Evolutionary conservation across 1,140 invertebrate species (phyloP).

Genomic region (Drosophila arawakana): DNA sequence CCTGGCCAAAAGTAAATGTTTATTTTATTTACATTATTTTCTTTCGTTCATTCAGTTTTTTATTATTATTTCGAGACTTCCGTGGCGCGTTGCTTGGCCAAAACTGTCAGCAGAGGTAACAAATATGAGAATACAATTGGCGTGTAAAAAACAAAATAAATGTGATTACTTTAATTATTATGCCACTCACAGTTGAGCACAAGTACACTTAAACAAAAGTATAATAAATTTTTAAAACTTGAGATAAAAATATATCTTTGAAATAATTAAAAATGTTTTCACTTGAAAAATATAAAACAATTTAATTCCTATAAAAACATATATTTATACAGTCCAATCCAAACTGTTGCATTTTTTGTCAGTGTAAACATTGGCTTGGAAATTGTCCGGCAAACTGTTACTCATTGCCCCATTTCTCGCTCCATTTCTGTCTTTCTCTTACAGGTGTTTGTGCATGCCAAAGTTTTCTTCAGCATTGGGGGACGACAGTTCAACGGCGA

Average conservation of each 20-base stretch:
- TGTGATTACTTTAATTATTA: constrained; percentile 70
- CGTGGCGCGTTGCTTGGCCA: constrained; percentile 49
- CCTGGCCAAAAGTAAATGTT: constrained; percentile 44
- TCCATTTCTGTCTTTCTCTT: constrained; percentile 21
- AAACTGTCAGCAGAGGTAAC: constrained; percentile 46
- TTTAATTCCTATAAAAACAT: no score
- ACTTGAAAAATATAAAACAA: no score
- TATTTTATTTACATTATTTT: constrained; percentile 20
- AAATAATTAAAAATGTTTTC: no score
- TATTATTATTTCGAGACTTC: constrained; percentile 56
- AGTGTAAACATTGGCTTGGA: not conserved
- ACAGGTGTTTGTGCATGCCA: constrained; percentile 89
- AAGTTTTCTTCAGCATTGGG: constrained; percentile 91
- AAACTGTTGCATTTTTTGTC: no score
- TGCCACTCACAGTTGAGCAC: constrained; percentile 58
- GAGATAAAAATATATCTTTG: no score
- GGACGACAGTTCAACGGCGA: constrained; percentile 88
- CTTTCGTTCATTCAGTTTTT: constrained; percentile 2
- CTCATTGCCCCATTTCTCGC: constrained; percentile 25
- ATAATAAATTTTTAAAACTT: no score
- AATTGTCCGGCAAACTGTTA: constrained; percentile 41
- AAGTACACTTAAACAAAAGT: not conserved
- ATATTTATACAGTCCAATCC: no score
- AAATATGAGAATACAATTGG: constrained; percentile 43
- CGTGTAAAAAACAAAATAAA: constrained; percentile 40